Base-by-base conservation (phyloP, 2,797 vertebrate species). In the Ispidina lecontei region DNA sequence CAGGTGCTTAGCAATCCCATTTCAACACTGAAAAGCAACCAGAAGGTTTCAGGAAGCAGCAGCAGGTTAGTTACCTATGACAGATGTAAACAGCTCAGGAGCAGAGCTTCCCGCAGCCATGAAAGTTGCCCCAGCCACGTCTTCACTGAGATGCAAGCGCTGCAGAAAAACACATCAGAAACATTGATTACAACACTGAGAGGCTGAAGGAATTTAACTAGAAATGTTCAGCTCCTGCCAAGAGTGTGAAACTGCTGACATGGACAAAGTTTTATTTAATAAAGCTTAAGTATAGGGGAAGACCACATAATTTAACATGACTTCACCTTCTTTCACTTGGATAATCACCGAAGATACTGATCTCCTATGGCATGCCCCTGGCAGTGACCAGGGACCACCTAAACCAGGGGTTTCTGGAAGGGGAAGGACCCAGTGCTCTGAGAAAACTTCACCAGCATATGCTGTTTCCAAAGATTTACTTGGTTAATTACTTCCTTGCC, bases 91-190 rank as follows among this genome's bases (percentile, higher is more conserved):
- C 52, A 99, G 97, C 95, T 99, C 99, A 10, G 99, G 99, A 76
- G 99, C 99, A 8, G 99, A 99, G 95, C 99, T 99, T 94, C 99
- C 99, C 4, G 99, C 99, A 31, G 99, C 99, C 99, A 99, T 99
- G 95, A 99, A 99, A 1, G 99, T 99, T 16, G 99, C 99, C 59
- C 99, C 99, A 21, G 99, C 99, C 71, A 99, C 99, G 82, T 99
- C 99, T 97, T 99, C 99, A 22, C 99, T 99, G 86, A 99, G 98
- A 60, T 99, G 98, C 62, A 99, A 97, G 72, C 98, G 98, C 99
- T 99, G 96, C 80, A 76, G 77, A 96, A 46, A 81, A 91, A 92
- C 68, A 96, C 76, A 93, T n/a, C 89, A 84, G 55, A 92, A 69
- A 22, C 47, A 89, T 12, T 59, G 62, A 51, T 91, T 73, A 93